Evolutionary conservation across 1,140 invertebrate species (phyloP).

Genomic region (Halictus rubicundus): DNA sequence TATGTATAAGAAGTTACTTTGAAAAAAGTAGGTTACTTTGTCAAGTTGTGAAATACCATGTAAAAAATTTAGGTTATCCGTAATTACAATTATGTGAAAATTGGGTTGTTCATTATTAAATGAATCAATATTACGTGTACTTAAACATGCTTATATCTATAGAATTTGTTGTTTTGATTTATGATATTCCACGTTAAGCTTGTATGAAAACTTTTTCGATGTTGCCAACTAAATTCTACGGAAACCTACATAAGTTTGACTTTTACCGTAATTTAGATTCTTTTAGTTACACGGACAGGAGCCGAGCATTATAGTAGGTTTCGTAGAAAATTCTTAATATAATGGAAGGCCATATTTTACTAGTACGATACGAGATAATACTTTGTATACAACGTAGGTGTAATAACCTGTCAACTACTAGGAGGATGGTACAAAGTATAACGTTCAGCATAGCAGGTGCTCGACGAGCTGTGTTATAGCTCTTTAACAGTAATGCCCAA

Average conservation of each 20-base stretch:
- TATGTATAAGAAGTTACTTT: too few relatives aligned
- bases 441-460: constrained; percentile 45
- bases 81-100: too few relatives aligned
- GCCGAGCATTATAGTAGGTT: not conserved
- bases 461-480: constrained; percentile 45
- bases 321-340: constrained; percentile 49
- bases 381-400: constrained; percentile 49
- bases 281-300: constrained; percentile 16
- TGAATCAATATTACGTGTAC: too few relatives aligned
- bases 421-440: constrained; percentile 46
- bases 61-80: too few relatives aligned
- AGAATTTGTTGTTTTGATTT: not conserved
- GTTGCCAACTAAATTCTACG: not conserved
- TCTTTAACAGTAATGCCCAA: constrained; percentile 42
- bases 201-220: not conserved
- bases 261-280: constrained; percentile 1
- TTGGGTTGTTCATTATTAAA: too few relatives aligned
- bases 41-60: too few relatives aligned
- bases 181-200: not conserved
- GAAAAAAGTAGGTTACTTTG: too few relatives aligned
- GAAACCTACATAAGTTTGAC: not conserved
- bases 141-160: too few relatives aligned
- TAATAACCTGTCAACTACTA: constrained; percentile 54
- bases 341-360: constrained; percentile 47
- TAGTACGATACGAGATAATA: constrained; percentile 45